Conservation (phyloP, 2,113 vertebrate genomes). For the Pica pica region DNA sequence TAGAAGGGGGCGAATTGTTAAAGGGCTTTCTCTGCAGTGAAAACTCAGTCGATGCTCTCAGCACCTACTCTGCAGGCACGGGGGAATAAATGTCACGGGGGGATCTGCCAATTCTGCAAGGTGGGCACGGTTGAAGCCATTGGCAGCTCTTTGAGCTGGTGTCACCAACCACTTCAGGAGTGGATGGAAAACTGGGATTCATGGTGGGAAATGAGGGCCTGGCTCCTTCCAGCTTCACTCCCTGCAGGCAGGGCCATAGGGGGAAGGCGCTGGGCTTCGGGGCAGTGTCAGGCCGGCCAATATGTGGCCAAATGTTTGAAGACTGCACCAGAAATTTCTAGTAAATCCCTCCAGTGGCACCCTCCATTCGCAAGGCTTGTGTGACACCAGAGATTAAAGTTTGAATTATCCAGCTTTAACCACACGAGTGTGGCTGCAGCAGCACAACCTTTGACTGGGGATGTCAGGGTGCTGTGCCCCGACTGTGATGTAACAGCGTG, state of each 20-base stretch:
- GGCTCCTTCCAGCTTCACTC: not conserved
- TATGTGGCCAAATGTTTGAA: not conserved
- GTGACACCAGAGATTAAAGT: not conserved
- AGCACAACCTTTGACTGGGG: not conserved
- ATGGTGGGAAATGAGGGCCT: not conserved
- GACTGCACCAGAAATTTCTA: not conserved
- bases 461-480: accelerated
- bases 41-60: accelerated
- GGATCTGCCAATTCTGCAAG: not conserved
- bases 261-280: accelerated
- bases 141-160: not conserved
- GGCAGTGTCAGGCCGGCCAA: not conserved
- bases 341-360: not conserved
- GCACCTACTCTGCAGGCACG: not conserved
- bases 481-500: accelerated
- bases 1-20: not conserved
- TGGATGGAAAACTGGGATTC: not conserved
- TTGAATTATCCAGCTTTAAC: not conserved
- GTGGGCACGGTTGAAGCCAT: accelerated
- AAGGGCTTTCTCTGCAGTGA: not conserved
- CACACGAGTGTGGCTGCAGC: not conserved
- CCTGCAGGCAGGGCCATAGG: not conserved
- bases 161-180: not conserved
- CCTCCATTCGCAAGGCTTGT: not conserved
- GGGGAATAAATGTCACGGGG: not conserved